Base-by-base conservation (phyloP, 2,797 vertebrate species). In the Amazona ochrocephala region DNA sequence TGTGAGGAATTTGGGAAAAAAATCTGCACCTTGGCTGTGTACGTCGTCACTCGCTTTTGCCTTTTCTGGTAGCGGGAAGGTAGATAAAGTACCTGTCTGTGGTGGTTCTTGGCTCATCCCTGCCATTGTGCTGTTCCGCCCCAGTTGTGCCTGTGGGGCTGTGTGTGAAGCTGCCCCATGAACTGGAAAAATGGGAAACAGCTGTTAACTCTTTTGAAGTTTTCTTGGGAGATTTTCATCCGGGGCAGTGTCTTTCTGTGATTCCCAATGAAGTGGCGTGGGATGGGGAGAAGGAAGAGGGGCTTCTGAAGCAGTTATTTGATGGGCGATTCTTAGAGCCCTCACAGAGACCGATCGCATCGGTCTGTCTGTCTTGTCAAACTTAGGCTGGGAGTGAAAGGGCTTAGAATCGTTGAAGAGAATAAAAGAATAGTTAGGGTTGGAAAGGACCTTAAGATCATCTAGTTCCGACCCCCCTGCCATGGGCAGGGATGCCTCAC, bases 111-210 rank as follows among this genome's bases (percentile, higher is more conserved):
- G 75, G 60, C 54, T 77, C 50, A 1, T 15, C 70, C 19, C 13
- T 13, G 13, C 50, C 2, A 2, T 45, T 1, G 4, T 45, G 75
- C 51, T 45, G 34, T 13, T 71, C 16, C 11, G 13, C 30, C 32
- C 34, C 48, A 4, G 32, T 54, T 27, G 22, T 0, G 0, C 5
- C 0, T 0, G 44, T 10, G 18, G 41, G 51, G 29, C 53, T 22
- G 26, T 10, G 10, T 17, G 42, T 45, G 65, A 45, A 66, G n/a
- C 42, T 45, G 62, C 10, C 32, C 29, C 1, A 1, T 14, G 29
- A 80, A 41, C 42, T 23, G 27, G 64, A 64, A 34, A 41, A 22
- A 8, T 5, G 21, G 44, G 30, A 48, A 45, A 29, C 12, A 8
- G 21, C 32, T 14, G 10, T 47, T 27, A 58, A 17, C 7, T 34